Evolutionary conservation across 1,140 invertebrate genomes (phyloP), one percentile per base, ranked within the genome.

Genomic region (Hylyphantes graminicola): DNA sequence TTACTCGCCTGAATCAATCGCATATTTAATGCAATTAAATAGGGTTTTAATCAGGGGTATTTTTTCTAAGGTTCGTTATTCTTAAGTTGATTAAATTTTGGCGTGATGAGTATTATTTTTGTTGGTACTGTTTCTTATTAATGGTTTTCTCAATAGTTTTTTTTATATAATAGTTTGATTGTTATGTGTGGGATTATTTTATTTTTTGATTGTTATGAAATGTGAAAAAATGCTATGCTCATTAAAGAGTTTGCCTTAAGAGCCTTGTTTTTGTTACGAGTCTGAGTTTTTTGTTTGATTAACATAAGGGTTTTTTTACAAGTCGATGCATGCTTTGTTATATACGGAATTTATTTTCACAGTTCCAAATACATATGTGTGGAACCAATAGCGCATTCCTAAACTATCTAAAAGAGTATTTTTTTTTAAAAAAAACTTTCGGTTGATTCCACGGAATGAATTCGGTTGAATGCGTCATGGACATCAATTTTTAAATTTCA

Each of bases 121-220:
- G 48, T 70, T 17, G 51, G 50, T 53, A 70, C 54, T 70, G 15
- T 17, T 67, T 67, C 48, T 35, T 70, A 53, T 53, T 70, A 35
- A 70, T 17, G 11, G 19, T 9, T 15, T 12, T 19, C 48, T 17
- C 19, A 15, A 59, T 12, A 70, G 50, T 53, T 48, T 59, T 70
- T 70, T 70, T 12, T 67, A 21, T 70, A 70, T 70, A 53, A 53
- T 70, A 53, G 68, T 53, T 70, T 70, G 53, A 70, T 70, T 70
- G 21, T 19, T 70, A 7, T n/a, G 9, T 35, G 35, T 35, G 50
- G 53, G 19, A 68, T 10, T 9, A 10, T 51, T 2, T 48, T 35
- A 11, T 48, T 8, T 68, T 68, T 68, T 35, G 48, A 8, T 68
- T 67, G 7, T 68, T 68, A 21, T 11, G 12, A 13, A 21, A 48